A percentile compares a stretch with the other conserved stretches of the same genome.
These are phyloP conservation scores for Cepaea hortensis DNA, from an alignment of 2,888 invertebrate species.

Conservation along the genomic window DNA sequence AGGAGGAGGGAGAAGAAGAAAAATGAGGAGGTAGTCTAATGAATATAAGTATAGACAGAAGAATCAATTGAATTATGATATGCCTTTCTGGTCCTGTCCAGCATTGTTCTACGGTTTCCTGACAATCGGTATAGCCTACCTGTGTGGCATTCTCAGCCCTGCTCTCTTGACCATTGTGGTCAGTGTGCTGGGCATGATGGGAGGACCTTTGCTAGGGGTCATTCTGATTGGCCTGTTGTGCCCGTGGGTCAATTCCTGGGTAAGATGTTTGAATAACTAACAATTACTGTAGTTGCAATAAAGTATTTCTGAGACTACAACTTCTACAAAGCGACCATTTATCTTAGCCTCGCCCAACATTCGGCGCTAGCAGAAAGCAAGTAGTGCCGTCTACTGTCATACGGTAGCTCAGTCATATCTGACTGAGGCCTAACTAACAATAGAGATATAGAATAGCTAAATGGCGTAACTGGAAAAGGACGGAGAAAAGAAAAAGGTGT, in stretches of 20 bases:
- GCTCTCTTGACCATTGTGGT: conserved; percentile 64
- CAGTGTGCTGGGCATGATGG: conserved; percentile 72
- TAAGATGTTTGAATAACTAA: conserved; percentile 50
- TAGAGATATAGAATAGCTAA: no score
- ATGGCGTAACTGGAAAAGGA: no score
- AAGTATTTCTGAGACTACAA: no score
- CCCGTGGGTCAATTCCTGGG: conserved; percentile 66
- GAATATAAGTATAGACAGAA: not conserved
- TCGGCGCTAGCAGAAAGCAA: no score
- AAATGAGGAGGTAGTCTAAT: not conserved
- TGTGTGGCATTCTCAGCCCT: conserved; percentile 59
- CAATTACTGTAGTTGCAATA: not conserved
- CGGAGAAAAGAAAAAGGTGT: no score
- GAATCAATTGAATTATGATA: no score
- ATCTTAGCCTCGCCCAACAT: no score
- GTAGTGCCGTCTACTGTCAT: no score
- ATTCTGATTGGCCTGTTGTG: conserved; percentile 64
- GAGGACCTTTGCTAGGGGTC: conserved; percentile 67
- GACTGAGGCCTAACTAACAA: no score
- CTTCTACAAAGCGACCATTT: no score
- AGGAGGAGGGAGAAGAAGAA: no score
- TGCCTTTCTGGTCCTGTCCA: conserved; percentile 46
- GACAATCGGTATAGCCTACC: conserved; percentile 60
- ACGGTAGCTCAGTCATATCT: no score
- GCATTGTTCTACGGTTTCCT: conserved; percentile 60